Conservation (phyloP, 2,888 invertebrate genomes). For the Marasmarcha lunaedactyla region DNA sequence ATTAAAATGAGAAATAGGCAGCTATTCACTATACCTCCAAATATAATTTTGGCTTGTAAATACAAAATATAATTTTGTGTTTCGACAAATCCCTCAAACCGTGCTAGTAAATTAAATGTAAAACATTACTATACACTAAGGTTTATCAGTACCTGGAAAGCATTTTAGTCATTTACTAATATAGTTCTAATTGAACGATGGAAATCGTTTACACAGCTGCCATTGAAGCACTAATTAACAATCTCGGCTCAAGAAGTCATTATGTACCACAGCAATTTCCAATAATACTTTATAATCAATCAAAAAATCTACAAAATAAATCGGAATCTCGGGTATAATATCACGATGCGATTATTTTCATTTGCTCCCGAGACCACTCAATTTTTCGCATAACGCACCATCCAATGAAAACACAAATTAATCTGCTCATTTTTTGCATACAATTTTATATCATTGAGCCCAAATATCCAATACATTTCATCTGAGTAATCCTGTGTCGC, state of each 20-base stretch:
- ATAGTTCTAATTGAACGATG: background rate
- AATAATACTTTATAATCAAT: no score
- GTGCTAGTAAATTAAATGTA: background rate
- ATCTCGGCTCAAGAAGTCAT: no score
- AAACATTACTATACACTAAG: no score
- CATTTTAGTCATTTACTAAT: no score
- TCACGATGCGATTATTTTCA: slow-evolving; percentile 48
- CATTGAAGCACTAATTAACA: no score
- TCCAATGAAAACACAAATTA: slow-evolving; percentile 67
- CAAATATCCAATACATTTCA: slow-evolving; percentile 58
- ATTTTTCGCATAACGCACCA: slow-evolving; percentile 67
- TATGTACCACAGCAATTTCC: no score
- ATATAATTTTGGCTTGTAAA: slow-evolving; percentile 64
- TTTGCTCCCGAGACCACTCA: slow-evolving; percentile 50
- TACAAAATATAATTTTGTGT: slow-evolving; percentile 47
- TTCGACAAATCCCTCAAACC: slow-evolving; percentile 32
- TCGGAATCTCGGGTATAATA: no score
- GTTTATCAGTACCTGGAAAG: no score
- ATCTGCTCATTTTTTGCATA: slow-evolving; percentile 68
- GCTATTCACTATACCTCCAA: slow-evolving; percentile 56
- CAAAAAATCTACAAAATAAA: no score
- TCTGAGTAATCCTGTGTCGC: slow-evolving; percentile 55
- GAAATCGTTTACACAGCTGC: background rate
- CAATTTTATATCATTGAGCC: slow-evolving; percentile 63
- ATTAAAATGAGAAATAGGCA: slow-evolving; percentile 63